phyloP scores from a whole-genome alignment of 35 echinoderm and acorn worm genomes.

The Heliocidaris erythrogramma region DNA sequence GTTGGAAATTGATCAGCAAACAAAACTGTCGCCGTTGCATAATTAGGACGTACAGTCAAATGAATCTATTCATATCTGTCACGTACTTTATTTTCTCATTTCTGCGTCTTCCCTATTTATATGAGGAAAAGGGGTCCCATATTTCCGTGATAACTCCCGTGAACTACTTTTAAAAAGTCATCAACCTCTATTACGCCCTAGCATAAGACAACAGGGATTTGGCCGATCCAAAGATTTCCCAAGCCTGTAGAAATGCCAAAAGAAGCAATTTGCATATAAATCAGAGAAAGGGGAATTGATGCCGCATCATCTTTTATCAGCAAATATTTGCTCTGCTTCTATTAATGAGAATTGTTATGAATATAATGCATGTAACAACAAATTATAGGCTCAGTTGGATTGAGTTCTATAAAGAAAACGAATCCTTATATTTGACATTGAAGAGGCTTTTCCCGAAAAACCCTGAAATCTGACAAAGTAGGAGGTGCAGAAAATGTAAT shows the following conservation, averaged over 20 bases:
- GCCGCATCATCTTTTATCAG: neutral
- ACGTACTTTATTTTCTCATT: no score
- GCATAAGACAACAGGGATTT: neutral
- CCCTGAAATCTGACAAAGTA: no score
- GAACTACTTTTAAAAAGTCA: neutral
- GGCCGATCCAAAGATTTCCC: neutral
- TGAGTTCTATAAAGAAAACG: neutral
- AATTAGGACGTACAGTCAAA: no score
- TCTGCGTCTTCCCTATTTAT: no score
- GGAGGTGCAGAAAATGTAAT: no score
- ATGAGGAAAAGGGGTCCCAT: neutral
- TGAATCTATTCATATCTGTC: no score
- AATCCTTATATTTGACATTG: neutral
- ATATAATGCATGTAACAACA: neutral
- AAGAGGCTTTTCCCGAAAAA: no score
- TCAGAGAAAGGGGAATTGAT: neutral
- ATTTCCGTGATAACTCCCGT: neutral
- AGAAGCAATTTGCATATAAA: constrained; percentile 5
- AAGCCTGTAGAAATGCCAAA: neutral
- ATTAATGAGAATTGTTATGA: neutral
- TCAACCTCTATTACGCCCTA: neutral
- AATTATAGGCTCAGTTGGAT: neutral
- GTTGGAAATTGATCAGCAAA: no score
- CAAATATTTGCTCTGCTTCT: neutral
- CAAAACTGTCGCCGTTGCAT: no score